phyloP scores from a whole-genome alignment of 2,113 vertebrate genomes.

The Indicator indicator region DNA sequence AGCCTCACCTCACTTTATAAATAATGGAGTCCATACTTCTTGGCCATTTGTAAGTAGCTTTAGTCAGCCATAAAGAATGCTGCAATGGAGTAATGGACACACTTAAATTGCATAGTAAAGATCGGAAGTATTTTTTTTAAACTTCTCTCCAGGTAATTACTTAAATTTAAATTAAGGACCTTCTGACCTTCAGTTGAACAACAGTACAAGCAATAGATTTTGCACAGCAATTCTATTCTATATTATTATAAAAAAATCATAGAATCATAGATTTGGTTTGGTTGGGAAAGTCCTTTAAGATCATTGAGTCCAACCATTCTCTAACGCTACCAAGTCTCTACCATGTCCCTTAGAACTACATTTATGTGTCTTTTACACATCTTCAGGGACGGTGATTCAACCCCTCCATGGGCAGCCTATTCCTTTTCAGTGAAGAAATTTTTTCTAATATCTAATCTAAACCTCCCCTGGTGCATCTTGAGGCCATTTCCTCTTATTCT shows the following conservation, averaged over 20 bases:
- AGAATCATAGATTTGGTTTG: too few species aligned
- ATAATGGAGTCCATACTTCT: not conserved
- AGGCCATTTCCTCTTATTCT: too few species aligned
- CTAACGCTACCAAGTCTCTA: too few species aligned
- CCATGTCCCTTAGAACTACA: too few species aligned
- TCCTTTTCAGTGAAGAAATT: too few species aligned
- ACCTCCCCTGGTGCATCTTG: too few species aligned
- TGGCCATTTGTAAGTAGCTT: not conserved
- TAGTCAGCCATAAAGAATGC: not conserved
- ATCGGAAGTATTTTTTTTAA: not conserved
- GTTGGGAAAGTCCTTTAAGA: too few species aligned
- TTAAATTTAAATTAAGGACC: not conserved
- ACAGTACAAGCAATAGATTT: not conserved
- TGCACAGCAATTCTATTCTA: not conserved
- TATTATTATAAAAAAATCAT: not conserved
- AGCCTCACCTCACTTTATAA: not conserved
- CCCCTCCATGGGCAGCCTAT: too few species aligned
- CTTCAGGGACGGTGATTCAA: too few species aligned
- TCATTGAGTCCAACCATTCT: too few species aligned
- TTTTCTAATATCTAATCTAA: too few species aligned
- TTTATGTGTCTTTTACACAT: too few species aligned
- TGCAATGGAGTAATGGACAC: not conserved
- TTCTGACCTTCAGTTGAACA: not conserved
- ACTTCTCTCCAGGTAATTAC: not conserved
- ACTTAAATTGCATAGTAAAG: not conserved